Conservation (phyloP, 2,888 invertebrate species). For the Nesidiocoris tenuis region DNA sequence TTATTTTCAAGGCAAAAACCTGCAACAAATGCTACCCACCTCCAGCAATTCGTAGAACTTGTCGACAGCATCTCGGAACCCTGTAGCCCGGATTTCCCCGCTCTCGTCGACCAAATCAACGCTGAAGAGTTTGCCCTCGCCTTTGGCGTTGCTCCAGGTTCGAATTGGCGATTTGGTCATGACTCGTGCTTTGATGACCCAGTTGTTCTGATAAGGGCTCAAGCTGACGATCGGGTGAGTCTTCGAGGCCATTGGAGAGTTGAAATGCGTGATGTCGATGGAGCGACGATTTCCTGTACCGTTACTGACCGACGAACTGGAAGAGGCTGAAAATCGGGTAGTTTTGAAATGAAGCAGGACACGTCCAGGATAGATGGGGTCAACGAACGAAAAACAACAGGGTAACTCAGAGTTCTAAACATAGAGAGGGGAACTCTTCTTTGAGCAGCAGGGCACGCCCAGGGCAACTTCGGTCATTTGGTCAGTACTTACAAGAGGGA, state of each 20-base stretch:
- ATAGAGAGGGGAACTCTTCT: too few species aligned
- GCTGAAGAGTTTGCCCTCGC: constrained; percentile 91
- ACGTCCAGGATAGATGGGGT: too few species aligned
- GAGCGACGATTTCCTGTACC: constrained; percentile 21
- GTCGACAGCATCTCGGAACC: constrained; percentile 83
- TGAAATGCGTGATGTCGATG: constrained; percentile 44
- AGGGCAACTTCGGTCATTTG: too few species aligned
- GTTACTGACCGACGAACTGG: not conserved
- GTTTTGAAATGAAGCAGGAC: too few species aligned
- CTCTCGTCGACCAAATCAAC: constrained; percentile 91
- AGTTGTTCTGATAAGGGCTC: constrained; percentile 92
- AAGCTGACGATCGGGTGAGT: constrained; percentile 79
- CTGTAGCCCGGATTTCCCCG: constrained; percentile 90
- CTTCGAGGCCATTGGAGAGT: constrained; percentile 41
- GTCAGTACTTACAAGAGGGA: not conserved
- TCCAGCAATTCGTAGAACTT: constrained; percentile 86
- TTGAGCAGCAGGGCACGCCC: too few species aligned
- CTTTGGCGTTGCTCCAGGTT: constrained; percentile 87
- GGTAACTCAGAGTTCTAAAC: too few species aligned
- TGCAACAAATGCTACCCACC: constrained; percentile 57
- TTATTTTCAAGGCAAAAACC: not conserved
- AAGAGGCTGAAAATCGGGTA: constrained; percentile 4
- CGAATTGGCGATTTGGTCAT: constrained; percentile 77
- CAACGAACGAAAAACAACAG: too few species aligned
- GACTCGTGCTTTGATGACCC: constrained; percentile 89